Base-by-base conservation (phyloP, 1,140 invertebrate species). In the Micrasema minimum region DNA sequence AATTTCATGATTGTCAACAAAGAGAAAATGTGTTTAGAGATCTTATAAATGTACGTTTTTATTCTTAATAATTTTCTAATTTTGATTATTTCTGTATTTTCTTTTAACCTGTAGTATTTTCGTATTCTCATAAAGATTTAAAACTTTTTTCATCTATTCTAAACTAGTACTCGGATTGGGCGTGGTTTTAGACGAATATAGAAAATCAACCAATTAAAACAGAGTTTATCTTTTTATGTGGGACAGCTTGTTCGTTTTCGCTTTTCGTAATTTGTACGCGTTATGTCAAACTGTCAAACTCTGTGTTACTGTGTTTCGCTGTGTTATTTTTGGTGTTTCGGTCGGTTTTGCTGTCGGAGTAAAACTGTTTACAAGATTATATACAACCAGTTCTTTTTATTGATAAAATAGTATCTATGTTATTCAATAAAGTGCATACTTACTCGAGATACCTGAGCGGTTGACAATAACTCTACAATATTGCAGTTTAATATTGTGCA, bases 121-220 rank as follows among this genome's bases (percentile, higher is more conserved):
- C n/a, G n/a, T n/a, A n/a, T n/a, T n/a, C n/a, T n/a, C n/a, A n/a
- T n/a, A n/a, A n/a, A n/a, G n/a, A n/a, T n/a, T n/a, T n/a, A n/a
- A n/a, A n/a, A n/a, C n/a, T n/a, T n/a, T n/a, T n/a, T n/a, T n/a
- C n/a, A n/a, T n/a, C n/a, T n/a, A n/a, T 31, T 31, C 26, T 31
- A 31, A 31, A 31, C 2, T 7, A 31, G 26, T 7, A 31, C 18
- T 59, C 31, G 46, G 18, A 66, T 20, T 62, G 67, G 67, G 67
- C 67, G 67, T 62, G 67, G 67, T 41, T 64, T 69, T 35, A 22
- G 22, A 18, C 46, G 18, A 12, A 12, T 51, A 20, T 41, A 18
- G 43, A 61, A 69, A 62, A 62, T 53, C 31, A 51, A 62, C 67
- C 67, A 69, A 69, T 69, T 64, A 69, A 62, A 38, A 62, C 7